These are phyloP conservation scores for Sebastes wilsoni DNA, from an alignment of 2,797 vertebrate species.

Conservation along the genomic window DNA sequence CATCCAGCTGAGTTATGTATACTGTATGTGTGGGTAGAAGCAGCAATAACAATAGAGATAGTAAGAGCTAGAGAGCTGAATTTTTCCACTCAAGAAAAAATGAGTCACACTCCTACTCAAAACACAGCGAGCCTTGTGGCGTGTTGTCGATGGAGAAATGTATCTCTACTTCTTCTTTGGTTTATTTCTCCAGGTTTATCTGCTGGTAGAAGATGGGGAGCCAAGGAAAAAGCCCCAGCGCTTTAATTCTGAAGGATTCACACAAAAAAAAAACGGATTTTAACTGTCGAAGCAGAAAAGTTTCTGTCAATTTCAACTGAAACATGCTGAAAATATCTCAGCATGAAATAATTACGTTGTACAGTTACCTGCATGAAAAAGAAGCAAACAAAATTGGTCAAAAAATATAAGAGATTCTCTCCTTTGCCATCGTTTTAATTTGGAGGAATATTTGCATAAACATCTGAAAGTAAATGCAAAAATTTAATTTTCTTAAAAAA, in stretches of 20 bases:
- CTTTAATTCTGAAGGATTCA: neutral
- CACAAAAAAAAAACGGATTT: neutral
- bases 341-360: neutral
- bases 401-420: neutral
- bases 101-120: slow-evolving; percentile 79
- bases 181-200: slow-evolving; percentile 19
- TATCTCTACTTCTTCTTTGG: slow-evolving; percentile 51
- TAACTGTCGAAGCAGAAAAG: neutral
- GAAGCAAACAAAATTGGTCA: neutral
- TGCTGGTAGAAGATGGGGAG: slow-evolving; percentile 9
- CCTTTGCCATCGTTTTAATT: neutral
- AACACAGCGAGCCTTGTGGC: slow-evolving; percentile 71
- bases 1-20: slow-evolving; percentile 74
- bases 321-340: neutral
- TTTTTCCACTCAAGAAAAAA: slow-evolving; percentile 78
- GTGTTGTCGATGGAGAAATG: slow-evolving; percentile 45
- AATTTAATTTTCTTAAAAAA: rapidly evolving
- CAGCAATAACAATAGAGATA: slow-evolving; percentile 77
- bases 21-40: slow-evolving; percentile 76
- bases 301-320: neutral
- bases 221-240: neutral
- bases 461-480: neutral
- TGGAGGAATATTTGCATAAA: neutral
- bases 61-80: slow-evolving; percentile 75
- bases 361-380: neutral